Evolutionary conservation across 2,113 vertebrate genomes (phyloP).

Genomic region (Gallinago paraguaiae): DNA sequence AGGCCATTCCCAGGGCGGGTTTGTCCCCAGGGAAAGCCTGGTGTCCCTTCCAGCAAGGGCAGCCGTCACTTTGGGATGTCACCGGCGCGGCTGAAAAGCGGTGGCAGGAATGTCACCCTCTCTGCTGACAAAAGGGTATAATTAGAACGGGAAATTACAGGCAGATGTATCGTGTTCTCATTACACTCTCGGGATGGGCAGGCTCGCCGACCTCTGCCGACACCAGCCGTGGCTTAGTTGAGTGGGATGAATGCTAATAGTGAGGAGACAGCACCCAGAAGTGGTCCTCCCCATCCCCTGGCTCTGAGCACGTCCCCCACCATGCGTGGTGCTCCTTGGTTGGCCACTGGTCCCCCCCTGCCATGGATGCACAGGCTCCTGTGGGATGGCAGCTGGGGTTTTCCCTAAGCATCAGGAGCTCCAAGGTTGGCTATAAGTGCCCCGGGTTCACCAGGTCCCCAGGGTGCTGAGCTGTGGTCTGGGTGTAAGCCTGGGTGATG

Average conservation of each 20-base stretch:
- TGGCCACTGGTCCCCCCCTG: neutral
- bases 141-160: neutral
- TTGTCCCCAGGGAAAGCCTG: neutral
- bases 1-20: fast-evolving
- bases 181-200: neutral
- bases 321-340: fast-evolving
- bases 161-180: neutral
- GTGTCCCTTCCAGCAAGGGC: neutral
- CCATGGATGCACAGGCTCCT: fast-evolving
- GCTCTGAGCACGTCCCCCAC: neutral
- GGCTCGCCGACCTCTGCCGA: neutral
- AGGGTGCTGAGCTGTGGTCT: neutral
- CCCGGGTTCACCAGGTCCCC: neutral
- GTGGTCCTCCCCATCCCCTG: neutral
- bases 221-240: neutral
- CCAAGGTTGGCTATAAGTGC: neutral
- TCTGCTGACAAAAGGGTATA: neutral
- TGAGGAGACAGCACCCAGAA: neutral
- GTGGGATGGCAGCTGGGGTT: neutral
- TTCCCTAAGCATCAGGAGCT: neutral
- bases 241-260: neutral
- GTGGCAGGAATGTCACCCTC: fast-evolving
- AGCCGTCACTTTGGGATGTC: neutral
- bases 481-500: fast-evolving
- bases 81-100: no score